Evolutionary conservation across 2,113 vertebrate genomes (phyloP), one percentile per base, ranked within the genome.

Genomic region (Terrapene triunguis): DNA sequence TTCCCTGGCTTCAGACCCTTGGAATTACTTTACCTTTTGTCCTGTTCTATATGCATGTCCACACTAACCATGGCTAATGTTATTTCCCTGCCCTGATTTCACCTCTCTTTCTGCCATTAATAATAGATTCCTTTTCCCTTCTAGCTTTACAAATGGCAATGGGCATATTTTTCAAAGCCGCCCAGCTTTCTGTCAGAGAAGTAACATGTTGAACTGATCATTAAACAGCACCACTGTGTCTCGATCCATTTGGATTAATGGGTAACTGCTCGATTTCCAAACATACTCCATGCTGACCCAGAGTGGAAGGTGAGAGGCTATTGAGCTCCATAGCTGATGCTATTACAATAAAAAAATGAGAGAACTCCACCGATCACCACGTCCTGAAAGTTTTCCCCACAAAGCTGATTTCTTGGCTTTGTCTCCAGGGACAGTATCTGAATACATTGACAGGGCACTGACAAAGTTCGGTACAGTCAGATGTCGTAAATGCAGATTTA

Each of bases 11-110:
- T 10, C 4, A 7, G 22, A 16, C 35, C 11, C 80, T 72, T 44
- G 11, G 44, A 38, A 5, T 57, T 16, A 1, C 7, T 69, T 89
- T 8, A 21, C 12, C 3, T 76, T 38, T 72, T 76, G 25, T 81
- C 59, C 76, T 22, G 0, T 79, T 85, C 2, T 0, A 47, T 80
- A 21, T 13, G 1, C 32, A 13, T 1, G 3, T 35, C 2, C 47
- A 5, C 3, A 44, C 27, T 79, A 17, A 10, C 44, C 42, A 5
- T 6, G 59, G 35, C 22, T 54, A 47, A 74, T 6, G 47, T 8
- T 50, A 24, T 38, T 87, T 53, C 16, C 29, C 62, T 90, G 50
- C 78, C 57, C 80, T 42, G 50, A 22, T 89, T 84, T 76, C 10
- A 10, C 85, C 82, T 82, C 80, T 74, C 79, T 83, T 83, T 86